phyloP scores from a whole-genome alignment of 2,888 invertebrate species.

The Polyploca ridens region DNA sequence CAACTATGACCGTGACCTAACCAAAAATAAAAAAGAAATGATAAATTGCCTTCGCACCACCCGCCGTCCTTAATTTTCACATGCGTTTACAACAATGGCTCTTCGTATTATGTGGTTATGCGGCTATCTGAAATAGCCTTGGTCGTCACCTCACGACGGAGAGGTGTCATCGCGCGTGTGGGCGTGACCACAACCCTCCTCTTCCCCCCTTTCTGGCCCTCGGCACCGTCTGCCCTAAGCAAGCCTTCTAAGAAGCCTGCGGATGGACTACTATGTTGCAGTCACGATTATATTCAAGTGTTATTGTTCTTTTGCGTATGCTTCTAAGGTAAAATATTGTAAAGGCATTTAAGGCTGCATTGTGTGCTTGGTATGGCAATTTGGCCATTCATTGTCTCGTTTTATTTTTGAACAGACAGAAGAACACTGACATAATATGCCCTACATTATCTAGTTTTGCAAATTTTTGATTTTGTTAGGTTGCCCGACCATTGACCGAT shows the following conservation, averaged over 20 bases:
- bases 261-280: constrained; percentile 1
- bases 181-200: constrained; percentile 48
- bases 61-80: constrained; percentile 19
- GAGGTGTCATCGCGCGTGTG: constrained; percentile 54
- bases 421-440: not conserved
- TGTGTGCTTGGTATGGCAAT: not conserved
- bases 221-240: not conserved
- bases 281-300: constrained; percentile 10
- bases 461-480: too few relatives aligned
- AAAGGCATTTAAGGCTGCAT: not conserved
- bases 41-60: not conserved
- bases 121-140: constrained; percentile 31
- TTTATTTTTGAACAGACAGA: too few relatives aligned
- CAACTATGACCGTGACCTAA: not conserved
- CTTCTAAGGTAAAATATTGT: too few relatives aligned
- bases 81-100: constrained; percentile 22
- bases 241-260: constrained; percentile 10
- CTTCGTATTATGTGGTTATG: constrained; percentile 22
- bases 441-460: not conserved
- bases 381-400: too few relatives aligned
- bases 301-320: constrained; percentile 1
- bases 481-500: too few relatives aligned
- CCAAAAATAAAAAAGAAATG: not conserved
- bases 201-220: constrained; percentile 11
- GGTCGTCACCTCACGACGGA: constrained; percentile 29